These are phyloP conservation scores for Rhaphigaster nebulosa DNA, from an alignment of 2,888 invertebrate genomes.

Conservation along the genomic window DNA sequence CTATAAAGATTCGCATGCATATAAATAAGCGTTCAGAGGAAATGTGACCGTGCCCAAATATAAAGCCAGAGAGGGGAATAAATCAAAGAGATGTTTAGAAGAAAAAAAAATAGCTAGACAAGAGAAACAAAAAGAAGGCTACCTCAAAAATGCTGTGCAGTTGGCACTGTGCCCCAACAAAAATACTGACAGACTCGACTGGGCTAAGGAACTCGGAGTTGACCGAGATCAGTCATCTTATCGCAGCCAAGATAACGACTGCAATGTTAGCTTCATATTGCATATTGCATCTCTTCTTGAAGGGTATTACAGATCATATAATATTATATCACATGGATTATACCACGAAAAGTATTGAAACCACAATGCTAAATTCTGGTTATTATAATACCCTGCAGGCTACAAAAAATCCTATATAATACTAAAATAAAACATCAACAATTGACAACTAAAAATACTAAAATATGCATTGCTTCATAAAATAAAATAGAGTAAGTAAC, in stretches of 20 bases:
- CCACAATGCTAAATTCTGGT: no score
- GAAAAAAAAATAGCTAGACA: not conserved
- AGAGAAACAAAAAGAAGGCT: not conserved
- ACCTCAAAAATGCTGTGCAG: constrained; percentile 33
- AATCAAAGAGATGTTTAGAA: constrained; percentile 16
- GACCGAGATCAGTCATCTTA: constrained; percentile 47
- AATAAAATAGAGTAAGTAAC: no score
- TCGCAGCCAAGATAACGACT: not conserved
- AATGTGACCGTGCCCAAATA: not conserved
- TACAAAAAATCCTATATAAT: no score
- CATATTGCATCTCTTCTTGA: not conserved
- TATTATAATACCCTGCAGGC: no score
- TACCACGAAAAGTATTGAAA: not conserved
- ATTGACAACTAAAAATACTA: no score
- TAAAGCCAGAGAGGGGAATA: not conserved
- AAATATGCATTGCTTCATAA: not conserved
- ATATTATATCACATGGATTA: not conserved
- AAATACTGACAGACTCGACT: constrained; percentile 28
- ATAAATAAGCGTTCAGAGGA: not conserved
- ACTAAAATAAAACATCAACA: no score
- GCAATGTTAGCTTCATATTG: not conserved
- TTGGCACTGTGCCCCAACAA: not conserved
- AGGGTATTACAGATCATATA: not conserved
- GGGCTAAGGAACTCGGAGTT: constrained; percentile 33
- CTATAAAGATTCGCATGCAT: not conserved